Conservation (phyloP, 2,113 vertebrate genomes). For the Plecotus auritus region DNA sequence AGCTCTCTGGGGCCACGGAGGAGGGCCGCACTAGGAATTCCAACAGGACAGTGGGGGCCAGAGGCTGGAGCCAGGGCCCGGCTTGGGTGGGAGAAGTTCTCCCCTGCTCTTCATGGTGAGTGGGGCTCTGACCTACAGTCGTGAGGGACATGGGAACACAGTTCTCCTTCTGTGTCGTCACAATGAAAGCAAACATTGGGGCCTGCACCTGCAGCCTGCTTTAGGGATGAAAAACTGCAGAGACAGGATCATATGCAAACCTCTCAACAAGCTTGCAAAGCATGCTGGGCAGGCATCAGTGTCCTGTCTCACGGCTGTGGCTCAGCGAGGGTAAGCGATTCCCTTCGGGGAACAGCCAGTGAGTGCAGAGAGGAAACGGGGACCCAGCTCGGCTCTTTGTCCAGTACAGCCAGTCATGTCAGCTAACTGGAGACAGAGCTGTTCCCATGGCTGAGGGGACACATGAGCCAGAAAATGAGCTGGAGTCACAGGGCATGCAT, state of each 20-base stretch:
- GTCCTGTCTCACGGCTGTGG: neutral
- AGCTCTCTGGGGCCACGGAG: too few relatives aligned
- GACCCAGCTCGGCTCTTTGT: neutral
- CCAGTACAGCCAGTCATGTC: neutral
- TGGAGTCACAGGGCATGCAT: neutral
- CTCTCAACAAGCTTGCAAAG: neutral
- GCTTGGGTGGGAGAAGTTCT: neutral
- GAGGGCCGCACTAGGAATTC: neutral
- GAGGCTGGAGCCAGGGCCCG: neutral
- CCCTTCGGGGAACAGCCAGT: neutral
- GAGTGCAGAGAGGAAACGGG: neutral
- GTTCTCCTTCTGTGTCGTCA: neutral
- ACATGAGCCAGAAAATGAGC: neutral
- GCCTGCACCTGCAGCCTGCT: too few relatives aligned
- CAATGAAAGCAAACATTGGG: neutral
- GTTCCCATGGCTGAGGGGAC: neutral
- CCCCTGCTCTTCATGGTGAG: neutral
- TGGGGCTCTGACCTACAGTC: accelerated
- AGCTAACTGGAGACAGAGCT: neutral
- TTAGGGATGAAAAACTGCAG: neutral
- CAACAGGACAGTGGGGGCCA: too few relatives aligned
- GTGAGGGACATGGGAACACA: neutral
- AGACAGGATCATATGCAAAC: neutral
- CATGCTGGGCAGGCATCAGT: neutral
- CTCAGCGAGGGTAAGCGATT: neutral